These are phyloP conservation scores for Zosterops japonicus DNA, from an alignment of 2,113 vertebrate genomes.

Conservation along the genomic window DNA sequence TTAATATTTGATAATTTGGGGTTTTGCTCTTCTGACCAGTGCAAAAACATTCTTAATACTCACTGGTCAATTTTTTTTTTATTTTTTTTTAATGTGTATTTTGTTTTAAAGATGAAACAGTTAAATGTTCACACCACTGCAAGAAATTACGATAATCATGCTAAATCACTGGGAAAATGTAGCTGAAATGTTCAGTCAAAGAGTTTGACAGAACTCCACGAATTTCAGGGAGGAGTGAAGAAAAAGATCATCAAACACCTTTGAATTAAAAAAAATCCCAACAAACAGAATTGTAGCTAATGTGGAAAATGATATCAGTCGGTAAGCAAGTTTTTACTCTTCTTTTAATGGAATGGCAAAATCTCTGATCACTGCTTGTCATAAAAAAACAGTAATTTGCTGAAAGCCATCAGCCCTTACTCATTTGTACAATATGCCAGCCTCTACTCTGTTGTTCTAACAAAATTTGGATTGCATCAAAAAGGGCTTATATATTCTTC, in stretches of 20 bases:
- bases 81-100: background rate
- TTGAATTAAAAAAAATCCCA: background rate
- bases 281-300: background rate
- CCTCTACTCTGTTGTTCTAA: conserved; percentile 6
- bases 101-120: background rate
- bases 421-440: conserved; percentile 39
- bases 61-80: background rate
- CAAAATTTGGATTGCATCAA: conserved; percentile 20
- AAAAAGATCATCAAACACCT: background rate
- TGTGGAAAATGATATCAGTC: background rate
- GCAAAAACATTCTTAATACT: background rate
- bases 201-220: background rate
- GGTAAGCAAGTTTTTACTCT: conserved; percentile 54
- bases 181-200: background rate
- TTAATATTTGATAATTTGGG: background rate
- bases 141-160: background rate
- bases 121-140: background rate
- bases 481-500: conserved; percentile 57
- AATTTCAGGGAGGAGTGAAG: background rate
- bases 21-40: background rate
- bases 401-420: conserved; percentile 56
- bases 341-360: conserved; percentile 39
- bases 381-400: conserved; percentile 39
- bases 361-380: conserved; percentile 26
- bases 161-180: background rate